A percentile compares a stretch with the other conserved stretches of the same genome.
Evolutionary conservation across 2,888 invertebrate genomes (phyloP).

Genomic region (Poecilus cupreus): DNA sequence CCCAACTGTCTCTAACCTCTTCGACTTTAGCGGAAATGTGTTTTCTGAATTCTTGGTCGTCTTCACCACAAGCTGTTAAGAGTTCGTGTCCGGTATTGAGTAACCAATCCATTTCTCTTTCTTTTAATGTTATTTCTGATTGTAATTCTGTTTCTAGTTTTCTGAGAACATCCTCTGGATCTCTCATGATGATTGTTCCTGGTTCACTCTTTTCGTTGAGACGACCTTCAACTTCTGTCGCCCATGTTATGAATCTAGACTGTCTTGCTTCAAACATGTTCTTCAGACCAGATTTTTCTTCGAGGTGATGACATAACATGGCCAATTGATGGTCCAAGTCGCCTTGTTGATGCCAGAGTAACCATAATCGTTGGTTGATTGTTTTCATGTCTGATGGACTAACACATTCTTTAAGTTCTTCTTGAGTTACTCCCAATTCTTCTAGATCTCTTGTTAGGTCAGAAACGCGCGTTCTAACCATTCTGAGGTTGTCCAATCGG

Average conservation of each 20-base stretch:
- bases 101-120: slow-evolving; percentile 87
- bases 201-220: slow-evolving; percentile 77
- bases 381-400: slow-evolving; percentile 89
- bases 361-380: slow-evolving; percentile 85
- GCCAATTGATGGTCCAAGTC: slow-evolving; percentile 88
- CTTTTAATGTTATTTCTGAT: slow-evolving; percentile 84
- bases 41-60: slow-evolving; percentile 76
- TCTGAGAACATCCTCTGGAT: slow-evolving; percentile 84
- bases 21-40: slow-evolving; percentile 76
- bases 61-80: slow-evolving; percentile 78
- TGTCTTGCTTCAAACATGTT: slow-evolving; percentile 82
- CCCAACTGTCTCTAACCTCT: slow-evolving; percentile 82
- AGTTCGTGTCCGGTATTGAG: slow-evolving; percentile 80
- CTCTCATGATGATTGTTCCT: slow-evolving; percentile 73
- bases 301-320: slow-evolving; percentile 81
- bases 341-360: slow-evolving; percentile 86
- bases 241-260: slow-evolving; percentile 81
- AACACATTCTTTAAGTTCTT: slow-evolving; percentile 88
- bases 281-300: slow-evolving; percentile 83
- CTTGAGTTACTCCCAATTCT: slow-evolving; percentile 82
- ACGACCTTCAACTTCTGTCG: slow-evolving; percentile 80
- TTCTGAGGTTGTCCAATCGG: slow-evolving; percentile 78
- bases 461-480: slow-evolving; percentile 77
- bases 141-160: slow-evolving; percentile 84
- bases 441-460: slow-evolving; percentile 80